Percentiles rank a stretch among this genome's conserved stretches.
These are phyloP conservation scores for Cetonia aurata DNA, from an alignment of 2,888 invertebrate species.

Conservation along the genomic window DNA sequence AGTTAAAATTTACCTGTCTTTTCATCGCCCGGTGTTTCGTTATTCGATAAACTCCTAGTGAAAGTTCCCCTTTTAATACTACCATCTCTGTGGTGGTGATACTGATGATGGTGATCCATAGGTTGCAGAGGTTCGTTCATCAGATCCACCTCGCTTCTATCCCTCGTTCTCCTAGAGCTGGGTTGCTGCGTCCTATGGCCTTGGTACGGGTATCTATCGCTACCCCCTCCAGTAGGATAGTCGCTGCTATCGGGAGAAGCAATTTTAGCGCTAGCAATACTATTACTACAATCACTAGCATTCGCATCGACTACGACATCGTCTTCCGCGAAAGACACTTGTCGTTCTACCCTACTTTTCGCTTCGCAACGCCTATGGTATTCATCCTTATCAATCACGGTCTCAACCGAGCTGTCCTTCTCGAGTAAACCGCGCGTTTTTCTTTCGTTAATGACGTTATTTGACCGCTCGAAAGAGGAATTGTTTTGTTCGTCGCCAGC, in stretches of 20 bases:
- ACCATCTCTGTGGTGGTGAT: slow-evolving; percentile 69
- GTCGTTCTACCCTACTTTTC: slow-evolving; percentile 26
- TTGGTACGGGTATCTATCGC: slow-evolving; percentile 57
- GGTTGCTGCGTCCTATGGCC: slow-evolving; percentile 35
- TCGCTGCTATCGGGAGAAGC: slow-evolving; percentile 45
- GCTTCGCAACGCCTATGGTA: slow-evolving; percentile 20
- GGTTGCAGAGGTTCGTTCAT: slow-evolving; percentile 46
- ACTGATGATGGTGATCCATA: slow-evolving; percentile 64
- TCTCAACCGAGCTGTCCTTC: slow-evolving; percentile 43
- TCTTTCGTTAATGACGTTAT: slow-evolving; percentile 19
- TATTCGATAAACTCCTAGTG: slow-evolving; percentile 84
- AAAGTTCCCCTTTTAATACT: slow-evolving; percentile 75
- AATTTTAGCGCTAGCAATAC: slow-evolving; percentile 51
- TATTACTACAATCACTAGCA: slow-evolving; percentile 44
- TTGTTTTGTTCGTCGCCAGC: slow-evolving; percentile 1
- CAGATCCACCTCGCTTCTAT: slow-evolving; percentile 33
- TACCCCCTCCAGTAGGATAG: slow-evolving; percentile 51
- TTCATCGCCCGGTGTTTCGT: slow-evolving; percentile 86
- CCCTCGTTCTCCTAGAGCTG: slow-evolving; percentile 26
- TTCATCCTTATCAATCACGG: slow-evolving; percentile 42
- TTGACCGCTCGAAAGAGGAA: slow-evolving; percentile 14
- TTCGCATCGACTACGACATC: slow-evolving; percentile 26
- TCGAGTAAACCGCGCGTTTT: slow-evolving; percentile 28
- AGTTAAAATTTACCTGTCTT: slow-evolving; percentile 76
- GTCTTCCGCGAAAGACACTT: slow-evolving; percentile 35